phyloP scores from a whole-genome alignment of 1,140 invertebrate species.

The Drosophila murphyi region DNA sequence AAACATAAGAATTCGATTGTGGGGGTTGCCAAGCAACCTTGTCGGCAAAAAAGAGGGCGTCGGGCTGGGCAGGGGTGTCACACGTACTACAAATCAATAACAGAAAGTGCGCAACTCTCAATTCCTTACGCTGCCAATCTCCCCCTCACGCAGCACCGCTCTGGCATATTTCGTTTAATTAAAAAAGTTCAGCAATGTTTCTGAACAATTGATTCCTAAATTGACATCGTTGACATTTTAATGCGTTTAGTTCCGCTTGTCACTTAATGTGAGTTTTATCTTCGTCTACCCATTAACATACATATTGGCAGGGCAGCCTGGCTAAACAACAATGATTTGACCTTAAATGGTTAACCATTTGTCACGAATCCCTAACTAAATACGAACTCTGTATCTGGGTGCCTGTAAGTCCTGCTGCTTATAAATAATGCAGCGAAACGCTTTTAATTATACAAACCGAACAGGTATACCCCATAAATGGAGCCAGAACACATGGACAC shows the following conservation, averaged over 20 bases:
- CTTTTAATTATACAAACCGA: conserved; percentile 74
- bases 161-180: conserved; percentile 71
- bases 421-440: conserved; percentile 72
- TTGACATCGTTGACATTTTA: conserved; percentile 69
- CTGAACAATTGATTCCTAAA: conserved; percentile 65
- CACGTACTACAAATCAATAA: conserved; percentile 72
- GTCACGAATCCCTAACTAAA: conserved; percentile 33
- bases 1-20: conserved; percentile 35
- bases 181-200: conserved; percentile 70
- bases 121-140: background rate
- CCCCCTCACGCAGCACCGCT: background rate
- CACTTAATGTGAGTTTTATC: conserved; percentile 49
- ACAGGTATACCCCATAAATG: conserved; percentile 24
- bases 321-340: conserved; percentile 8
- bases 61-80: background rate
- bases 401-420: conserved; percentile 16
- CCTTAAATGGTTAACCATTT: conserved; percentile 36
- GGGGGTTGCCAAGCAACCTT: conserved; percentile 1
- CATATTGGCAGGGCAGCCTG: conserved; percentile 28
- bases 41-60: background rate
- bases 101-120: conserved; percentile 35
- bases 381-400: background rate
- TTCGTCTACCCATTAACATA: conserved; percentile 49
- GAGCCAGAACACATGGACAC: conserved; percentile 3
- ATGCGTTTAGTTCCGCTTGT: conserved; percentile 64